phyloP scores from a whole-genome alignment of 2,888 invertebrate species.

The Meghimatium bilineatum region DNA sequence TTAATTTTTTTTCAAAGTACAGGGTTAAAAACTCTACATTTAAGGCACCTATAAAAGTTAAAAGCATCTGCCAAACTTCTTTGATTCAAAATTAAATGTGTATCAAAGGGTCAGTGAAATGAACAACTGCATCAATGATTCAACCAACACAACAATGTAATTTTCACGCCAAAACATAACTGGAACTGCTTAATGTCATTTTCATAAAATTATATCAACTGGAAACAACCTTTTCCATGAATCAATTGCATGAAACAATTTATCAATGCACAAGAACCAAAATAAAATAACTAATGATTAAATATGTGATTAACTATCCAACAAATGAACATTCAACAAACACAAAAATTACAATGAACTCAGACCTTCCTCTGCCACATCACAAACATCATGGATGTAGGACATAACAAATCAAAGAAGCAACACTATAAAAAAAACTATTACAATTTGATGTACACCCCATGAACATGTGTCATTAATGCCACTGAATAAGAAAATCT shows the following conservation, averaged over 20 bases:
- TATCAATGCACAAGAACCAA: background rate
- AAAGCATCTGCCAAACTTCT: conserved; percentile 35
- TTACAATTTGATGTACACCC: background rate
- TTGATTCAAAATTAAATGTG: background rate
- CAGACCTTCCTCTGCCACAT: background rate
- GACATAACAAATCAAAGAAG: background rate
- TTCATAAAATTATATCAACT: background rate
- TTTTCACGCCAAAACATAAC: background rate
- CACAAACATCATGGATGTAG: background rate
- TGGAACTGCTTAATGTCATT: background rate
- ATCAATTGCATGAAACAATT: background rate
- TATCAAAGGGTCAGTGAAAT: background rate
- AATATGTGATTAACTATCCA: background rate
- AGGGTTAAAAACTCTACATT: background rate
- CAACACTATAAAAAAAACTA: background rate
- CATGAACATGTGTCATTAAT: background rate
- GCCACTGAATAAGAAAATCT: background rate
- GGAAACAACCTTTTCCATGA: background rate
- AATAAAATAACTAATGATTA: background rate
- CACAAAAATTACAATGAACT: background rate
- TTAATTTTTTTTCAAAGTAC: background rate
- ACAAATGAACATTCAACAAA: background rate
- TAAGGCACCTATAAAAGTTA: conserved; percentile 35
- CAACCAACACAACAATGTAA: background rate
- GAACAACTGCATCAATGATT: background rate